These are phyloP conservation scores for Semaprochilodus insignis DNA, from an alignment of 2,797 vertebrate species.

Conservation along the genomic window DNA sequence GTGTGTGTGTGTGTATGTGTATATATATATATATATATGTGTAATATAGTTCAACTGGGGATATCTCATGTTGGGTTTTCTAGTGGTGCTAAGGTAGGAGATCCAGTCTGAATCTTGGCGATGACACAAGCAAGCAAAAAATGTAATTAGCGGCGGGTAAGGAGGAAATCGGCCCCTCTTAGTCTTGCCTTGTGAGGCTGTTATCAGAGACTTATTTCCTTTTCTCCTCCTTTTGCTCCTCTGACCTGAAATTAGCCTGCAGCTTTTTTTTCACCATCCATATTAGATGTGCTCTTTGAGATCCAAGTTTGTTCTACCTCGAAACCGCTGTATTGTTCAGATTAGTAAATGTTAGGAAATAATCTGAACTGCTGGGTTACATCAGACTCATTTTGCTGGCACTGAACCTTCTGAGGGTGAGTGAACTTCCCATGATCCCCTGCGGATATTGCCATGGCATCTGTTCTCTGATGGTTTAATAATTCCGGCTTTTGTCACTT, in stretches of 20 bases:
- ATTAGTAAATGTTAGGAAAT: background rate
- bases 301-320: background rate
- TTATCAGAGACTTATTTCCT: background rate
- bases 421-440: background rate
- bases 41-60: no score
- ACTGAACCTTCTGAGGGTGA: background rate
- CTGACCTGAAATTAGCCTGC: slow-evolving; percentile 20
- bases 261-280: background rate
- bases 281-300: background rate
- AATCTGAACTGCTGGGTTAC: background rate
- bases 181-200: background rate
- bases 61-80: no score
- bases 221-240: background rate
- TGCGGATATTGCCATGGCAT: background rate
- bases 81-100: no score
- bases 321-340: background rate
- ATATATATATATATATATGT: no score
- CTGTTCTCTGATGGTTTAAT: slow-evolving; percentile 19
- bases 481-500: slow-evolving; percentile 17
- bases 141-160: no score
- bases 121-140: no score
- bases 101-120: no score
- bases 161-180: background rate
- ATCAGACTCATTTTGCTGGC: background rate
- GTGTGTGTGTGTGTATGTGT: no score